phyloP scores from a whole-genome alignment of 2,888 invertebrate species.

The Rhamnusium bicolor region DNA sequence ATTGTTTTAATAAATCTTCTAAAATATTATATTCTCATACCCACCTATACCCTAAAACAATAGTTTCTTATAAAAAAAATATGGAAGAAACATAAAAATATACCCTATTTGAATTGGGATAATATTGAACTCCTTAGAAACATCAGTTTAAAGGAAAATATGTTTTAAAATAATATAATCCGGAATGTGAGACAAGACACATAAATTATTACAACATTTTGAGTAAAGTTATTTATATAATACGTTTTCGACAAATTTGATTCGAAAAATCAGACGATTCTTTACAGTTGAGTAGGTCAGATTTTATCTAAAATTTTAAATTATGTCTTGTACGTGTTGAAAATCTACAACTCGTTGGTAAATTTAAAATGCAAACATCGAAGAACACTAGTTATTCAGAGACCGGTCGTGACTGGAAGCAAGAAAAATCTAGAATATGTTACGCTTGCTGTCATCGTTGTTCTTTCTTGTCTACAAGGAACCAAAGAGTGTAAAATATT shows the following conservation, averaged over 20 bases:
- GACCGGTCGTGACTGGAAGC: slow-evolving; percentile 51
- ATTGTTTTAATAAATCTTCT: too few species aligned
- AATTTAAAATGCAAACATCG: slow-evolving; percentile 56
- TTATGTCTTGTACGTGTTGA: slow-evolving; percentile 45
- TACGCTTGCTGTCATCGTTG: slow-evolving; percentile 31
- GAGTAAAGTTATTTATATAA: neutral
- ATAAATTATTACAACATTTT: neutral
- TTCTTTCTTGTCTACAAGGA: slow-evolving; percentile 32
- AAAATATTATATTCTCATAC: too few species aligned
- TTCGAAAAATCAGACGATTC: slow-evolving; percentile 1
- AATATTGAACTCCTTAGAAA: too few species aligned
- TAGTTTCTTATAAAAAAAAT: too few species aligned
- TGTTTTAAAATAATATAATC: too few species aligned
- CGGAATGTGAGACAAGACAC: too few species aligned
- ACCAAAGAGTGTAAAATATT: slow-evolving; percentile 36
- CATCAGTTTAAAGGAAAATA: too few species aligned
- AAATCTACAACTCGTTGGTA: slow-evolving; percentile 41
- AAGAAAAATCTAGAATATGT: slow-evolving; percentile 44
- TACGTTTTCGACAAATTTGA: neutral
- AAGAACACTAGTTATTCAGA: slow-evolving; percentile 52
- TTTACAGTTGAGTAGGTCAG: slow-evolving; percentile 24
- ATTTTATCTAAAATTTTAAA: slow-evolving; percentile 45
- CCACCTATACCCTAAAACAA: too few species aligned
- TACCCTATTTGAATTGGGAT: too few species aligned
- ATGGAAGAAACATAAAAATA: too few species aligned